These are phyloP conservation scores for Alligator sinensis DNA, from an alignment of 2,113 vertebrate species.

Conservation along the genomic window DNA sequence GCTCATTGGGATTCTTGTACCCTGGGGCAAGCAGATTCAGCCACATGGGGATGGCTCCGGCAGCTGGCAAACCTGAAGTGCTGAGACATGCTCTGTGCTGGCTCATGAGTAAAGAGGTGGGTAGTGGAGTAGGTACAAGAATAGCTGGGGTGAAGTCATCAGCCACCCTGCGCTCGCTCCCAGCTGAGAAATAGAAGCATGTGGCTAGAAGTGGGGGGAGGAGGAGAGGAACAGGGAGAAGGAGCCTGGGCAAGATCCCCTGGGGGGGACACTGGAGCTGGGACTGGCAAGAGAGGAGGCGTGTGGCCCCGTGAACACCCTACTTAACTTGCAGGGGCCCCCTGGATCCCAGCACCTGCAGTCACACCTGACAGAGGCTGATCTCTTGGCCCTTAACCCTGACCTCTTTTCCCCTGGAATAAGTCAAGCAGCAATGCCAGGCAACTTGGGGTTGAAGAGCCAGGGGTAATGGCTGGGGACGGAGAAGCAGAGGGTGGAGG, in stretches of 20 bases:
- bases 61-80: background rate
- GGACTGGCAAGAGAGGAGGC: background rate
- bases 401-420: too few relatives aligned
- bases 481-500: background rate
- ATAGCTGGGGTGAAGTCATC: conserved; percentile 13
- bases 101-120: background rate
- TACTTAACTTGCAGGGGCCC: background rate
- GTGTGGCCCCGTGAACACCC: background rate
- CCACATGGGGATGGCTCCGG: background rate
- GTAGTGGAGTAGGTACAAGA: background rate
- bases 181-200: background rate
- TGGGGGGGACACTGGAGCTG: background rate
- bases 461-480: too few relatives aligned
- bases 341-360: background rate
- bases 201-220: background rate
- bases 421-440: too few relatives aligned
- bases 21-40: background rate
- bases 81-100: background rate
- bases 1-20: background rate
- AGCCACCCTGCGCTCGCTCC: background rate
- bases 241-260: background rate
- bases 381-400: too few relatives aligned
- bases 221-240: background rate
- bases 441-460: background rate
- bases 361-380: background rate